These are phyloP conservation scores for Stenurella melanura DNA, from an alignment of 2,888 invertebrate genomes.

Conservation along the genomic window DNA sequence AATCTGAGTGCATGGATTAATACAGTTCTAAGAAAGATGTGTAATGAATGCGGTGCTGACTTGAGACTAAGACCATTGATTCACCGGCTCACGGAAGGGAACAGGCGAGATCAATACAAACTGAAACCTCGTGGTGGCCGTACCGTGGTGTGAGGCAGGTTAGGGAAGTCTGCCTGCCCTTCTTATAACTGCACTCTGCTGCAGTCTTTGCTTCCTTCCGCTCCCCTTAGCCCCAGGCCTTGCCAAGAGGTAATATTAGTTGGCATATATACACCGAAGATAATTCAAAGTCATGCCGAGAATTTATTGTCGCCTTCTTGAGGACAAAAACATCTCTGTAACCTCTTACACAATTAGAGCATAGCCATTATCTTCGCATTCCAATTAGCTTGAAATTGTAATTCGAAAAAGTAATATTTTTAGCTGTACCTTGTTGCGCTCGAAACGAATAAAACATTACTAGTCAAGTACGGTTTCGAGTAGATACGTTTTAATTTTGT, in stretches of 20 bases:
- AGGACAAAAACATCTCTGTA: slow-evolving; percentile 46
- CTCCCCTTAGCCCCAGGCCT: slow-evolving; percentile 61
- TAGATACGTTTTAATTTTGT: not conserved
- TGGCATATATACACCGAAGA: slow-evolving; percentile 44
- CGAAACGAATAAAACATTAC: not conserved
- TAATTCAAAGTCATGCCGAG: slow-evolving; percentile 49
- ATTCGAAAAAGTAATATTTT: not conserved
- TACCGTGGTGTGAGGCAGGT: slow-evolving; percentile 72
- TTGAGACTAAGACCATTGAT: slow-evolving; percentile 71
- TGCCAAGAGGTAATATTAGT: slow-evolving; percentile 48
- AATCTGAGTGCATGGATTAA: slow-evolving; percentile 11
- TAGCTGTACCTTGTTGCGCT: not conserved
- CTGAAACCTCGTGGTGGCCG: slow-evolving; percentile 67
- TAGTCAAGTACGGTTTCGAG: not conserved
- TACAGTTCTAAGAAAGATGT: slow-evolving; percentile 25
- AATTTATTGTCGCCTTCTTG: slow-evolving; percentile 42
- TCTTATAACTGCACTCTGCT: slow-evolving; percentile 67
- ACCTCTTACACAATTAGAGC: slow-evolving; percentile 9
- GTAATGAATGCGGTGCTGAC: slow-evolving; percentile 65
- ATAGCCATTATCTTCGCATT: not conserved
- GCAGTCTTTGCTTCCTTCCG: slow-evolving; percentile 70
- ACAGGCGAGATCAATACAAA: slow-evolving; percentile 72
- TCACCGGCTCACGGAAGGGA: slow-evolving; percentile 69
- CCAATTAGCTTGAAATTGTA: not conserved
- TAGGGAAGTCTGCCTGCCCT: slow-evolving; percentile 68